Percentiles rank a stretch among this genome's conserved stretches.
phyloP scores from a whole-genome alignment of 1,140 invertebrate species.

The Drosophila simulans region DNA sequence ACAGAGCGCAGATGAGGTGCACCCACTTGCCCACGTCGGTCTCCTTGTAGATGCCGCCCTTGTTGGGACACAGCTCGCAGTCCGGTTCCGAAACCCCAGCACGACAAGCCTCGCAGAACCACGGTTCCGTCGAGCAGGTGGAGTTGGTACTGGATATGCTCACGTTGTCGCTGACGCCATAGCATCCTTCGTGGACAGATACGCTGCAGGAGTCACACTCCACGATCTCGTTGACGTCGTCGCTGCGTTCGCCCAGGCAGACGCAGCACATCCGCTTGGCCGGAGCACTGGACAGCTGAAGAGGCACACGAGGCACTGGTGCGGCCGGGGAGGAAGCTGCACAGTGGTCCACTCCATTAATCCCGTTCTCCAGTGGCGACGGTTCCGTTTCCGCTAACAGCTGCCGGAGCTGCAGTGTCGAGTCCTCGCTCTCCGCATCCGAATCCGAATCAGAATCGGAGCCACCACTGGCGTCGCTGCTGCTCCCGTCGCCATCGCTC shows the following conservation, averaged over 20 bases:
- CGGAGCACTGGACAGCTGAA: conserved; percentile 40
- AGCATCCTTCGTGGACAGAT: conserved; percentile 98
- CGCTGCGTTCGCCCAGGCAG: conserved; percentile 96
- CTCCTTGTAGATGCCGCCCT: conserved; percentile 97
- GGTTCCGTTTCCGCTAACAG: conserved; percentile 44
- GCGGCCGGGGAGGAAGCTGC: not conserved
- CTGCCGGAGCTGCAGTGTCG: conserved; percentile 77
- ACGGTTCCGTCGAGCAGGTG: conserved; percentile 96
- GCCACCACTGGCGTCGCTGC: conserved; percentile 79
- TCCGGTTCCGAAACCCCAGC: conserved; percentile 93
- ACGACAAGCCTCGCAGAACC: conserved; percentile 99
- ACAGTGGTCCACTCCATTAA: conserved; percentile 27
- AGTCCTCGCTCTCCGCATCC: conserved; percentile 73
- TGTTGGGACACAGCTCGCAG: conserved; percentile 95
- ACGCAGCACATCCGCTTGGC: conserved; percentile 93
- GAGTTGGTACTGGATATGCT: conserved; percentile 96
- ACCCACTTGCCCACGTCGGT: conserved; percentile 99
- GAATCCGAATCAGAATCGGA: conserved; percentile 82
- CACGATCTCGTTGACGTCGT: conserved; percentile 97
- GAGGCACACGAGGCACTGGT: conserved; percentile 8
- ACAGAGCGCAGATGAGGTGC: conserved; percentile 98
- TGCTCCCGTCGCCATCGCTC: conserved; percentile 79
- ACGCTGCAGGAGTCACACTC: conserved; percentile 98
- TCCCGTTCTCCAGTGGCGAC: conserved; percentile 10
- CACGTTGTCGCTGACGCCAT: conserved; percentile 96